Conservation (phyloP, 2,113 vertebrate species). For the Phaethornis superciliosus region DNA sequence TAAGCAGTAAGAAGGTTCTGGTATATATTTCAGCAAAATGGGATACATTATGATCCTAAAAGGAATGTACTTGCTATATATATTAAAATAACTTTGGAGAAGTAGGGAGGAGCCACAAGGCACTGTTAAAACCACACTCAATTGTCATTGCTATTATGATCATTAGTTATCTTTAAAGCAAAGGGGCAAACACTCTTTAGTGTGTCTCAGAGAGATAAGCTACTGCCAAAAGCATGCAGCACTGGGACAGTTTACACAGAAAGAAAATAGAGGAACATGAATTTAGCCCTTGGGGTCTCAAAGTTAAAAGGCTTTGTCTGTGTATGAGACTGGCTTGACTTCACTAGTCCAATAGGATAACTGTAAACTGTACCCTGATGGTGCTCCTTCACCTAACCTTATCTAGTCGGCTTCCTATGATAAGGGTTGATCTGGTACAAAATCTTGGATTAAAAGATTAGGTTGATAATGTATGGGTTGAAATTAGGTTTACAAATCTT, state of each 20-base stretch:
- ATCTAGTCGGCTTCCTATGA: neutral
- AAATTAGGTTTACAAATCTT: neutral
- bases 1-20: neutral
- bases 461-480: neutral
- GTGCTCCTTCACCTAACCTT: neutral
- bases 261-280: neutral
- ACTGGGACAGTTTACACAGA: neutral
- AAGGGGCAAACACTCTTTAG: neutral
- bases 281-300: neutral
- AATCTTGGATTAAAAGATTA: neutral
- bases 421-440: neutral
- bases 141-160: neutral
- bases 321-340: neutral
- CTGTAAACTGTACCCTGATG: neutral
- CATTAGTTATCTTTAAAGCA: neutral
- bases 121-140: neutral
- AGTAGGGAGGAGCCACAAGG: neutral
- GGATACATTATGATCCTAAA: neutral
- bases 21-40: neutral
- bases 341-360: neutral
- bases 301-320: neutral
- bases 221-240: neutral
- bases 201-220: rapidly evolving
- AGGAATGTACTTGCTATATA: neutral
- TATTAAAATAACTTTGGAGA: neutral